phyloP scores from a whole-genome alignment of 2,888 invertebrate genomes.

The Cylindroiulus punctatus region DNA sequence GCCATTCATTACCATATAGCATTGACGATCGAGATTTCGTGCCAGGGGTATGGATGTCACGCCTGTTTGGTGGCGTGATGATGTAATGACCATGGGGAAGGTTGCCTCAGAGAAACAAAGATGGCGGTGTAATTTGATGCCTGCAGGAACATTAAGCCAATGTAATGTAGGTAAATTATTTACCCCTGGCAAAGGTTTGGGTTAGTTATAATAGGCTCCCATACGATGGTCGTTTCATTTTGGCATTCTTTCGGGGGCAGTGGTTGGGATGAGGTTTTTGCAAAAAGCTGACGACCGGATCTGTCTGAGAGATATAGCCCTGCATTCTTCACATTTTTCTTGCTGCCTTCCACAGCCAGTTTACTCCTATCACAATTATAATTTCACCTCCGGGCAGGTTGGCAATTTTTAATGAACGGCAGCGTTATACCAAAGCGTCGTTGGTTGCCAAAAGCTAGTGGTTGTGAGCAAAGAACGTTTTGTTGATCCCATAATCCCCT shows the following conservation, averaged over 20 bases:
- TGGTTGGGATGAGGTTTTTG: not conserved
- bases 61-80: not conserved
- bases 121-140: not conserved
- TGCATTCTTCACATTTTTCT: not conserved
- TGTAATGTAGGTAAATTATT: not conserved
- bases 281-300: constrained; percentile 25
- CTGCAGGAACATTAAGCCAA: not conserved
- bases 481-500: too few species aligned
- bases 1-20: not conserved
- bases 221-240: not conserved
- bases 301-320: constrained; percentile 14
- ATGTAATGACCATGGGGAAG: constrained; percentile 14
- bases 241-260: constrained; percentile 3
- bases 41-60: not conserved
- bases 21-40: not conserved
- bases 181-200: not conserved
- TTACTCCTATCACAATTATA: not conserved
- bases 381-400: not conserved
- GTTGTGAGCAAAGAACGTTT: too few species aligned
- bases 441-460: too few species aligned
- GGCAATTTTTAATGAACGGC: not conserved
- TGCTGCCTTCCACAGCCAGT: not conserved
- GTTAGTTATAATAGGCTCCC: not conserved
- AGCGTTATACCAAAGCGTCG: not conserved
- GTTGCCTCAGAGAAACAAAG: not conserved